Conservation (phyloP, 2,888 invertebrate species). For the Lomographa bimaculata region DNA sequence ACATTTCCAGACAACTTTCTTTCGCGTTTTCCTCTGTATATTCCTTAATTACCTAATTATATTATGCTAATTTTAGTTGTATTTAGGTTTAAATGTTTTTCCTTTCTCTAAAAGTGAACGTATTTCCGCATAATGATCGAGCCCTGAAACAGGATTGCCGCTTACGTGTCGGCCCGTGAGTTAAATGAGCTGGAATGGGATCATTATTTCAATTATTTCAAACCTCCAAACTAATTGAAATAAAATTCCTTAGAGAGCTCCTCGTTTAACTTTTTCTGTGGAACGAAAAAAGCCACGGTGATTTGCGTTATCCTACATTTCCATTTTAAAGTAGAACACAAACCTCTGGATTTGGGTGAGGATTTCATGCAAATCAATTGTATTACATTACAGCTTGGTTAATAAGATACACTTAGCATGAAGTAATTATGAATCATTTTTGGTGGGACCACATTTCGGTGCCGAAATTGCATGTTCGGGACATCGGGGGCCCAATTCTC, state of each 20-base stretch:
- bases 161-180: conserved; percentile 18
- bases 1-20: conserved; percentile 45
- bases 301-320: conserved; percentile 60
- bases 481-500: too few relatives aligned
- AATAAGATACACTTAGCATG: too few relatives aligned
- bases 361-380: conserved; percentile 48
- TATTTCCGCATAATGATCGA: conserved; percentile 6
- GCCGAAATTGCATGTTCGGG: too few relatives aligned
- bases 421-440: too few relatives aligned
- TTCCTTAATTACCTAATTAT: conserved; percentile 59
- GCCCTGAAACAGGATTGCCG: conserved; percentile 4
- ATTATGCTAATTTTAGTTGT: conserved; percentile 60
- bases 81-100: conserved; percentile 44
- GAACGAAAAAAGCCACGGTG: conserved; percentile 51
- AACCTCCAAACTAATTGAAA: conserved; percentile 46
- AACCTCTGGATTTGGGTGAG: conserved; percentile 49
- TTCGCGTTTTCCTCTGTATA: conserved; percentile 40
- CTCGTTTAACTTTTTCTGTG: conserved; percentile 52
- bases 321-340: conserved; percentile 57
- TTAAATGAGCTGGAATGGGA: conserved; percentile 15
- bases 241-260: conserved; percentile 41
- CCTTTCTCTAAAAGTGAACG: conserved; percentile 5
- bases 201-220: conserved; percentile 33
- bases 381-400: too few relatives aligned
- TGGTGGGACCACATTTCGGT: too few relatives aligned